Base-by-base conservation (phyloP, 2,113 vertebrate genomes). In the Odontophorus gujanensis region DNA sequence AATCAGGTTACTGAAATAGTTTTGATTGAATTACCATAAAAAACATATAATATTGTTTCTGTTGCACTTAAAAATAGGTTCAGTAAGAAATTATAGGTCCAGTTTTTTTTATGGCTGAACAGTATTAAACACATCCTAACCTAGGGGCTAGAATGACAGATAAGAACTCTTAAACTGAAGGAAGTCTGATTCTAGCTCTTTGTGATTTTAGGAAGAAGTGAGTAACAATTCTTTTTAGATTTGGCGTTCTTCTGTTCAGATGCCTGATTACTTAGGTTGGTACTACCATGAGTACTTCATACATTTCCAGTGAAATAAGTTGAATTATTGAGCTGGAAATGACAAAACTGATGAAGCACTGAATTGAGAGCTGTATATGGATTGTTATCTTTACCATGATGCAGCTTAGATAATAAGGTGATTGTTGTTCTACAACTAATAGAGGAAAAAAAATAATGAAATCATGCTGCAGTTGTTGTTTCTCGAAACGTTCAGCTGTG, bases 391-490 rank as follows among this genome's bases (percentile, higher is more conserved):
- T 3, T 66, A 62, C 38, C 47, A 47, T 17, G 20, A 73, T 68
- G 36, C 40, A 53, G 13, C 69, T 90, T 55, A 50, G 80, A 38
- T 63, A 62, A 83, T 69, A 92, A 89, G 36, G 22, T 89, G 25
- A 19, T 81, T 36, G 4, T 90, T 90, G 86, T 90, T 95, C 73
- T 90, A 71, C 77, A 95, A 69, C 1, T 2, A 71, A 43, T 55
- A 62, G 65, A 65, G 77, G 25, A 32, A 48, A 63, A 24, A 51
- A n/a, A 19, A 21, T n/a, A n/a, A 30, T 5, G 18, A 55, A 88
- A 38, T 92, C 83, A 90, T 74, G 7, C n/a, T 77, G 72, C 86
- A 74, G 80, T 88, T 93, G 85, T 88, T 93, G 82, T 65, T 69
- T n/a, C 28, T 69, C 9, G 13, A 57, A 91, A 80, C 50, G 30